phyloP scores from a whole-genome alignment of 2,888 invertebrate species.

The Drosophila histrio region DNA sequence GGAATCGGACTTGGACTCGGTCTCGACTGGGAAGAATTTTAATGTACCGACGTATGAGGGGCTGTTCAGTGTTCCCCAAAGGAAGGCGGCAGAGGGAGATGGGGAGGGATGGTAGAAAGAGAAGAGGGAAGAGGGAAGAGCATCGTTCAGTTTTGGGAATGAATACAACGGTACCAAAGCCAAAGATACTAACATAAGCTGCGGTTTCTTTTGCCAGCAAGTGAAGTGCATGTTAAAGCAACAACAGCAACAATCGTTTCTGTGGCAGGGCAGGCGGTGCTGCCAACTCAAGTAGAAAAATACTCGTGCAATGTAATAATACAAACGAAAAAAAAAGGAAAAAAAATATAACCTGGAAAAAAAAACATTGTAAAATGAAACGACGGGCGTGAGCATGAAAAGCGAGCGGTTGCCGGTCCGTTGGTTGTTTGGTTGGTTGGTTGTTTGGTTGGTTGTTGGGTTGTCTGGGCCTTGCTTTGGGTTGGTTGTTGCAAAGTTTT shows the following conservation, averaged over 20 bases:
- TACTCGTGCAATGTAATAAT: constrained; percentile 75
- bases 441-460: constrained; percentile 28
- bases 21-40: constrained; percentile 67
- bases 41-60: constrained; percentile 58
- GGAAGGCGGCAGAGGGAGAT: not conserved
- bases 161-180: constrained; percentile 8
- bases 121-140: not conserved
- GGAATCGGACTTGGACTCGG: constrained; percentile 40
- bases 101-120: too few species aligned
- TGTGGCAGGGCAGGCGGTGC: constrained; percentile 42
- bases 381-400: constrained; percentile 76
- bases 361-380: constrained; percentile 69
- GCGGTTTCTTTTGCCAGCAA: constrained; percentile 70
- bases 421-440: constrained; percentile 21
- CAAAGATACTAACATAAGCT: constrained; percentile 64
- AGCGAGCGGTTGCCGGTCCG: constrained; percentile 53
- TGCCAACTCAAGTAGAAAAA: constrained; percentile 81
- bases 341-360: constrained; percentile 16
- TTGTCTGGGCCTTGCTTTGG: constrained; percentile 32
- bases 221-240: constrained; percentile 66
- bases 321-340: constrained; percentile 20
- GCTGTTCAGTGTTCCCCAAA: constrained; percentile 34
- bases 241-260: constrained; percentile 34
- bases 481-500: constrained; percentile 63
- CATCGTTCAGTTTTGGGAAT: constrained; percentile 4